Percentiles rank a stretch among this genome's conserved stretches.
These are phyloP conservation scores for Hylomyscus alleni DNA, from an alignment of 2,797 vertebrate species.

Conservation along the genomic window DNA sequence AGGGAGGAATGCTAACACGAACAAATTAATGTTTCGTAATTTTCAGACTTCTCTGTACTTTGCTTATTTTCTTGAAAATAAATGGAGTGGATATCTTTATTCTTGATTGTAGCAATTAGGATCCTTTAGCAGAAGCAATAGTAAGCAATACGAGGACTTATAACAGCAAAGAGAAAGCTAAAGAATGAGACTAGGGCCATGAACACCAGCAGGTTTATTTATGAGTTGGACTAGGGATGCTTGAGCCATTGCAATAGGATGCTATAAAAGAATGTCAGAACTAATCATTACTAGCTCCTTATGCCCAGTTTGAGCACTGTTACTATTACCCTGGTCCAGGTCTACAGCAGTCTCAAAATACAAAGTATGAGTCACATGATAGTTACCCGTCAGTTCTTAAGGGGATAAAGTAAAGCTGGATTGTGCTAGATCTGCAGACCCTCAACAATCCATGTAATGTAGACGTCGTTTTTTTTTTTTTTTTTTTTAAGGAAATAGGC, in stretches of 20 bases:
- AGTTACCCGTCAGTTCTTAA: neutral
- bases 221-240: neutral
- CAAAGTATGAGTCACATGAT: neutral
- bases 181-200: neutral
- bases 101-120: slow-evolving; percentile 23
- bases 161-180: neutral
- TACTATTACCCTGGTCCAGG: neutral
- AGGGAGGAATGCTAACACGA: neutral
- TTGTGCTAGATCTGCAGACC: neutral
- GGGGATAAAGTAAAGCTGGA: neutral
- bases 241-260: neutral
- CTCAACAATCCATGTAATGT: neutral
- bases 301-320: neutral
- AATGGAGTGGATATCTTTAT: neutral
- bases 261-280: neutral
- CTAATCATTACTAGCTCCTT: no score
- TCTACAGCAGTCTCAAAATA: neutral
- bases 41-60: slow-evolving; percentile 44
- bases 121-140: slow-evolving; percentile 36
- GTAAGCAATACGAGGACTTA: neutral
- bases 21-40: slow-evolving; percentile 24
- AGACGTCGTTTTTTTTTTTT: no score
- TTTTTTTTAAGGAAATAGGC: neutral
- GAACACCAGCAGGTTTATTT: neutral
- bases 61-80: slow-evolving; percentile 62